These are phyloP conservation scores for Benitochromis conjunctus DNA, from an alignment of 2,113 vertebrate genomes.

Conservation along the genomic window DNA sequence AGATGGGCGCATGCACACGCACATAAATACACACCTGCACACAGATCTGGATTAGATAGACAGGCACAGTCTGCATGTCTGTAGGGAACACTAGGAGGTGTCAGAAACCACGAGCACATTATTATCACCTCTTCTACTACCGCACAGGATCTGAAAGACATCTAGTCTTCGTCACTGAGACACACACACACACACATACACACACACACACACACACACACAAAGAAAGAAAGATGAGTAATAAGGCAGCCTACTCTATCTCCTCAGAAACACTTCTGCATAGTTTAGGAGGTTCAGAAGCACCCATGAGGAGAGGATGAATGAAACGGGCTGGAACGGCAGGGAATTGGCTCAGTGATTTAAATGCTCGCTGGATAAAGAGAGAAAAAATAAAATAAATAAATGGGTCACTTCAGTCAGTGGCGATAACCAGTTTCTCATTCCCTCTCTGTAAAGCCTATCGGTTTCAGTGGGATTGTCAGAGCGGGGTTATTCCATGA, in stretches of 20 bases:
- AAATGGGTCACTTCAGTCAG: constrained; percentile 33
- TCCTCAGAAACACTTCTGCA: constrained; percentile 6
- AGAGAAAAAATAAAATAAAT: background rate
- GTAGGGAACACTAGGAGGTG: constrained; percentile 5
- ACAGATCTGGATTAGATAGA: background rate
- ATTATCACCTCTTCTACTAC: constrained; percentile 28
- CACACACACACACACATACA: background rate
- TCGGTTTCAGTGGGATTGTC: constrained; percentile 36
- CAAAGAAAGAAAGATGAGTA: background rate
- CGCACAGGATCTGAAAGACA: background rate
- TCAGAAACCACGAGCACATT: constrained; percentile 18
- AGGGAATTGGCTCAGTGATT: constrained; percentile 41
- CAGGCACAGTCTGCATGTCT: background rate
- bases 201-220: background rate
- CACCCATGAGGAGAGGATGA: constrained; percentile 15
- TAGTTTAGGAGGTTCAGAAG: constrained; percentile 12
- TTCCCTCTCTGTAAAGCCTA: constrained; percentile 3
- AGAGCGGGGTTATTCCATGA: background rate
- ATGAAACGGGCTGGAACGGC: constrained; percentile 25
- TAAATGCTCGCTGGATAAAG: constrained; percentile 5
- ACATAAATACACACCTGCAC: background rate
- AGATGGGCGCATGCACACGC: background rate
- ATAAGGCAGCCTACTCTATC: background rate
- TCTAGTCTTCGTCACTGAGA: background rate
- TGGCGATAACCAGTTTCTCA: constrained; percentile 4